Conservation (phyloP, 92 coral and sea anemone species). For the Heteractis magnifica region DNA sequence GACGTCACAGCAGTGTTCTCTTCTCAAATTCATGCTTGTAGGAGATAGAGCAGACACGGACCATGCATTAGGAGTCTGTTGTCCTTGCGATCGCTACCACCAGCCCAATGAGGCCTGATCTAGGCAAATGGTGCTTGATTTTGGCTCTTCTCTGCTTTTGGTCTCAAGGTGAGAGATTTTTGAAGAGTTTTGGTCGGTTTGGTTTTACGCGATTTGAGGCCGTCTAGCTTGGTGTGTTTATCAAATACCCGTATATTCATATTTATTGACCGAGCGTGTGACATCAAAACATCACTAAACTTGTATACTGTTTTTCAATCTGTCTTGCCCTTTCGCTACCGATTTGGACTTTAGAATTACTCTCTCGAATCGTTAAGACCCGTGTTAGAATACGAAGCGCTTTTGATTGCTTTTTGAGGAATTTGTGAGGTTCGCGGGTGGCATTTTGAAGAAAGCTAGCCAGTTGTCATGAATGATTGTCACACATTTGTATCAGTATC, state of each 20-base stretch:
- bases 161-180: slow-evolving; percentile 34
- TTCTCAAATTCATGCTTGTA: slow-evolving; percentile 1
- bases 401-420: neutral
- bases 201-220: neutral
- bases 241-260: slow-evolving; percentile 1
- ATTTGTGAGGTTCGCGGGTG: neutral
- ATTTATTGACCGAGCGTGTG: slow-evolving; percentile 21
- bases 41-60: slow-evolving; percentile 6
- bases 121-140: slow-evolving; percentile 21
- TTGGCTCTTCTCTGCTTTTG: slow-evolving; percentile 19
- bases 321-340: neutral
- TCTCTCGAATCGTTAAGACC: neutral
- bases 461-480: neutral
- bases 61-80: slow-evolving; percentile 43
- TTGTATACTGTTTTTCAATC: neutral
- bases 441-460: neutral
- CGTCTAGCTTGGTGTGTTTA: slow-evolving; percentile 12
- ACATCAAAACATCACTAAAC: slow-evolving; percentile 6
- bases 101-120: slow-evolving; percentile 50
- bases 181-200: neutral
- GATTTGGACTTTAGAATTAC: neutral
- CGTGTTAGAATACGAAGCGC: neutral
- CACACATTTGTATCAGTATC: neutral
- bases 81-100: slow-evolving; percentile 35
- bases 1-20: slow-evolving; percentile 52